Conservation (phyloP, 2,888 invertebrate genomes). For the Nephrocerus scutellatus region DNA sequence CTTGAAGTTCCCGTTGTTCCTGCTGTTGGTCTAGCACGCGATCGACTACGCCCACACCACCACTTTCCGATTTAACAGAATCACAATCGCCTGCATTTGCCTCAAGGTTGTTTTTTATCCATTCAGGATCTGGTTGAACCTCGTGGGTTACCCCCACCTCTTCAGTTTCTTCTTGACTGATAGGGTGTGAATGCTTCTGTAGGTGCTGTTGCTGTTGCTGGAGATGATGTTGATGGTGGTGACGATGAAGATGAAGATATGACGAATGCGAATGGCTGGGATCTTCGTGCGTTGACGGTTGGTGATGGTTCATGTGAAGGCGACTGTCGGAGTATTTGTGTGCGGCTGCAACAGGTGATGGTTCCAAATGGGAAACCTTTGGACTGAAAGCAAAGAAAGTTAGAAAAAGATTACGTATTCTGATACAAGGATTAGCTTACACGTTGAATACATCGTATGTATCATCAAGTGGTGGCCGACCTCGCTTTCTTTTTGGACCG, state of each 20-base stretch:
- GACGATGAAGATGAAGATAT: slow-evolving; percentile 19
- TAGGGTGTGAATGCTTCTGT: slow-evolving; percentile 6
- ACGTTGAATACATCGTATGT: slow-evolving; percentile 46
- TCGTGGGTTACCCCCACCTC: slow-evolving; percentile 19
- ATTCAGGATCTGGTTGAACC: slow-evolving; percentile 26
- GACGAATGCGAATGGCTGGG: slow-evolving; percentile 18
- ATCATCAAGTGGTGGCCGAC: slow-evolving; percentile 61
- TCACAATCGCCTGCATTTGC: slow-evolving; percentile 13
- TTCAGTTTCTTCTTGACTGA: slow-evolving; percentile 12
- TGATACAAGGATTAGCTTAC: slow-evolving; percentile 31
- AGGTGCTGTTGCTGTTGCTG: slow-evolving; percentile 9
- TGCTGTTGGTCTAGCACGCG: too few relatives aligned
- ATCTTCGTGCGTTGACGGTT: slow-evolving; percentile 34
- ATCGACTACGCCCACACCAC: too few relatives aligned
- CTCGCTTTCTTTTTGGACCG: slow-evolving; percentile 57
- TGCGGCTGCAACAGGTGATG: slow-evolving; percentile 8
- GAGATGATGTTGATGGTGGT: slow-evolving; percentile 19
- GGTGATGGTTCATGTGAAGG: slow-evolving; percentile 30
- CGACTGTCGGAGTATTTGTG: slow-evolving; percentile 12
- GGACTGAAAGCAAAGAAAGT: not conserved
- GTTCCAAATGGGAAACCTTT: not conserved
- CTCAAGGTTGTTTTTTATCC: slow-evolving; percentile 28
- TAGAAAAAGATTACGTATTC: too few relatives aligned
- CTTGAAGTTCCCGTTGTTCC: slow-evolving; percentile 17
- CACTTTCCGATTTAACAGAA: too few relatives aligned